Conservation (phyloP, 2,113 vertebrate genomes). For the Cinclus cinclus region DNA sequence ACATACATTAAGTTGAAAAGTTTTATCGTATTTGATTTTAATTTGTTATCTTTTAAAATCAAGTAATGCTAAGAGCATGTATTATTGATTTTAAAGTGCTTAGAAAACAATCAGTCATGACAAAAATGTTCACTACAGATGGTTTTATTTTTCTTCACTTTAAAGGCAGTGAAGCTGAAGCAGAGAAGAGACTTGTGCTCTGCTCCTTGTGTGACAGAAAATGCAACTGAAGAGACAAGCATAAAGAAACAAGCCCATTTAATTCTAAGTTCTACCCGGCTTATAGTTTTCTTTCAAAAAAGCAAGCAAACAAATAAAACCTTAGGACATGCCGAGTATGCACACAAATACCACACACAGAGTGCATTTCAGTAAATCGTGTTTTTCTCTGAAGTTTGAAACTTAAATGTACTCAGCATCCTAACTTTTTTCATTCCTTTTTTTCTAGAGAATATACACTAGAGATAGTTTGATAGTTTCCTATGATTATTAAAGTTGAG, state of each 20-base stretch:
- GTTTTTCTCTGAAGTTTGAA: conserved; percentile 20
- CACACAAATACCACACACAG: background rate
- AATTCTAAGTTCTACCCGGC: background rate
- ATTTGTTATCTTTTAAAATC: background rate
- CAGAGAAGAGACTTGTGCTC: background rate
- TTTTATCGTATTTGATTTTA: background rate
- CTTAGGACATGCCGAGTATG: background rate
- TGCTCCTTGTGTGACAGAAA: background rate
- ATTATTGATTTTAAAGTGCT: background rate
- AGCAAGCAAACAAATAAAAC: background rate
- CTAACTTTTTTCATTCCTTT: background rate
- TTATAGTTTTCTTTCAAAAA: background rate
- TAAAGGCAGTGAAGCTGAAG: background rate
- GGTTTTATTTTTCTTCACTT: background rate
- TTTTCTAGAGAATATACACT: background rate
- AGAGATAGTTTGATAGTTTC: conserved; percentile 47
- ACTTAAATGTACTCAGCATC: background rate
- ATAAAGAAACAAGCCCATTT: background rate
- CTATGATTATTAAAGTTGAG: conserved; percentile 41
- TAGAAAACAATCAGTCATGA: background rate
- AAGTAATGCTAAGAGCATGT: background rate
- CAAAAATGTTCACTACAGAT: background rate
- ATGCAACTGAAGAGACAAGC: background rate
- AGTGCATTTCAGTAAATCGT: background rate
- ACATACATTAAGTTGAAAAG: background rate